Percentiles rank a stretch among this genome's conserved stretches.
Conservation (phyloP, 2,113 vertebrate species). For the Thermophis baileyi region DNA sequence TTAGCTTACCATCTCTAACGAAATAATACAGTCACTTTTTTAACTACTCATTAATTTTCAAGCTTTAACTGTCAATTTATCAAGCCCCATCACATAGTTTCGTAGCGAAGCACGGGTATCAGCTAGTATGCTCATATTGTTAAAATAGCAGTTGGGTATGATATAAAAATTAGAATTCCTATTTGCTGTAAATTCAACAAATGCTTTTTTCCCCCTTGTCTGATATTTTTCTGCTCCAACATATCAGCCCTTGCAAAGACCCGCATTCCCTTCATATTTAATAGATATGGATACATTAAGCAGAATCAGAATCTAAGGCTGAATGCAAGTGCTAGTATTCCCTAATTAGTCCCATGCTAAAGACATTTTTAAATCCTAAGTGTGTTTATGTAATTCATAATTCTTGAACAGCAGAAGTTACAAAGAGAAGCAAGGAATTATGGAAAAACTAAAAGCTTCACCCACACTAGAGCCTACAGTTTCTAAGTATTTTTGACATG, state of each 20-base stretch:
- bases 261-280: not conserved
- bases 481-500: not conserved
- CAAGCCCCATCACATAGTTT: no score
- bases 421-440: not conserved
- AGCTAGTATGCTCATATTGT: not conserved
- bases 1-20: no score
- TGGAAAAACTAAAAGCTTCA: not conserved
- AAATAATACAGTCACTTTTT: no score
- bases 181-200: not conserved
- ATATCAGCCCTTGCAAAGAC: not conserved
- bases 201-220: not conserved
- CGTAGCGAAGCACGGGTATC: no score
- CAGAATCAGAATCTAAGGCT: not conserved
- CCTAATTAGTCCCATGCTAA: not conserved
- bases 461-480: not conserved
- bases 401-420: not conserved
- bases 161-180: not conserved
- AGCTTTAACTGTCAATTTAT: no score
- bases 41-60: no score
- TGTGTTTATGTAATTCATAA: not conserved
- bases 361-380: not conserved
- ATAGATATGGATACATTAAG: not conserved
- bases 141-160: not conserved
- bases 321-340: not conserved
- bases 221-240: not conserved